phyloP scores from a whole-genome alignment of 1,140 invertebrate species.

The Ptiloglossa arizonensis region DNA sequence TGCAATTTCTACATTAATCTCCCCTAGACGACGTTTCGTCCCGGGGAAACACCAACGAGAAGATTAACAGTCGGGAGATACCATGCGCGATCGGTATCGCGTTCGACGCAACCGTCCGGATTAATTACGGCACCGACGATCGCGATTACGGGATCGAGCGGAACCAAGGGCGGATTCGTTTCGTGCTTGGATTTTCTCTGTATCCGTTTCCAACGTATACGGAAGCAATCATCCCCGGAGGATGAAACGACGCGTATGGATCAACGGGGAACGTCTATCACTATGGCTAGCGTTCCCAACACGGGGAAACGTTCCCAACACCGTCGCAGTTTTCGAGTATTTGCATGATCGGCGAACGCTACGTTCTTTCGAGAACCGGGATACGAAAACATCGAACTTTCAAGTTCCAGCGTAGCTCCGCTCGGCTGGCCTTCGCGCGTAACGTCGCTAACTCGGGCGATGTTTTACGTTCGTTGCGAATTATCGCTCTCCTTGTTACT shows the following conservation, averaged over 20 bases:
- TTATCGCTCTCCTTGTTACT: too few species aligned
- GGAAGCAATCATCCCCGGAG: background rate
- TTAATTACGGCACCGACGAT: conserved; percentile 12
- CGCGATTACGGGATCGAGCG: background rate
- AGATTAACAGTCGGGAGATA: background rate
- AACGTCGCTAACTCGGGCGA: too few species aligned
- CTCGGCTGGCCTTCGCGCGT: too few species aligned
- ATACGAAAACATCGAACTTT: too few species aligned
- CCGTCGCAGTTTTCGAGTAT: too few species aligned
- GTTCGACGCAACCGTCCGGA: background rate
- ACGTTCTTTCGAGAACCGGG: too few species aligned
- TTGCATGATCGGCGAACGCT: too few species aligned
- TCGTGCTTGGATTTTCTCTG: background rate
- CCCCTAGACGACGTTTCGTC: background rate
- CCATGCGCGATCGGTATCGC: background rate
- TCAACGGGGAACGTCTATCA: background rate
- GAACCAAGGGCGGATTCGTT: background rate
- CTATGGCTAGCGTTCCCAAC: background rate
- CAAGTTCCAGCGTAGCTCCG: too few species aligned
- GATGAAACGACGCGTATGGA: background rate
- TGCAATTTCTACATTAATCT: background rate
- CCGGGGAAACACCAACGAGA: background rate
- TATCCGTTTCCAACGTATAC: background rate
- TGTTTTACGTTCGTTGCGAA: too few species aligned
- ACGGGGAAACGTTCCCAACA: background rate